These are phyloP conservation scores for Epistrophella euchroma DNA, from an alignment of 2,888 invertebrate species.

Conservation along the genomic window DNA sequence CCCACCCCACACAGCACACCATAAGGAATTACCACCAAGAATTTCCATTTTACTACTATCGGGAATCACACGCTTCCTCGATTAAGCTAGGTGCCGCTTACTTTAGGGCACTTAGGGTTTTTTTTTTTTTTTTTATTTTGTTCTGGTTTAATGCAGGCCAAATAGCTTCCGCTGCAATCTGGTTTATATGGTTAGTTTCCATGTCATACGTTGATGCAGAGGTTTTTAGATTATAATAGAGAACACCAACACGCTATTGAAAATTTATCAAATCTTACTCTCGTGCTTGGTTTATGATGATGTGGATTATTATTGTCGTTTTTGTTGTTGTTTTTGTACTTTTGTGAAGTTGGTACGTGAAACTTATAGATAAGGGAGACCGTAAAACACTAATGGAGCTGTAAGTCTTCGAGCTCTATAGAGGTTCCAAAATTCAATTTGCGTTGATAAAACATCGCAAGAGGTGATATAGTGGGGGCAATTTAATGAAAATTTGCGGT, in stretches of 20 bases:
- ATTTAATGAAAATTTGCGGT: not conserved
- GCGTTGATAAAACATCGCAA: not conserved
- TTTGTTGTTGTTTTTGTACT: slow-evolving; percentile 3
- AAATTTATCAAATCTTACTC: slow-evolving; percentile 58
- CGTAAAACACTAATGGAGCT: slow-evolving; percentile 22
- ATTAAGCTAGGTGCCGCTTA: slow-evolving; percentile 62
- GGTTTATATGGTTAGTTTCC: slow-evolving; percentile 44
- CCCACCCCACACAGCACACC: too few species aligned
- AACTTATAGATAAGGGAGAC: not conserved
- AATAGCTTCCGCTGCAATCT: slow-evolving; percentile 62
- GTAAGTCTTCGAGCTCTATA: not conserved
- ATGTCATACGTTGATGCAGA: slow-evolving; percentile 39
- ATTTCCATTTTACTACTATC: slow-evolving; percentile 64
- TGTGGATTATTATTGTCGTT: slow-evolving; percentile 15
- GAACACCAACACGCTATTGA: slow-evolving; percentile 60
- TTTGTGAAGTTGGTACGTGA: not conserved
- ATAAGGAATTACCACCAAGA: slow-evolving; percentile 32
- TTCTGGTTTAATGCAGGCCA: slow-evolving; percentile 55
- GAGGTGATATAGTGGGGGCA: not conserved
- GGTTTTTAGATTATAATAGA: slow-evolving; percentile 12
- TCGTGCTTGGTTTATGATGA: slow-evolving; percentile 35
- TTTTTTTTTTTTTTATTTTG: slow-evolving; percentile 4
- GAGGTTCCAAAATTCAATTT: not conserved
- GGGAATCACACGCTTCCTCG: slow-evolving; percentile 67
- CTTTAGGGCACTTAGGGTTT: slow-evolving; percentile 14